Base-by-base conservation (phyloP, 2,888 invertebrate species). In the Zhengitettix transpicula region DNA sequence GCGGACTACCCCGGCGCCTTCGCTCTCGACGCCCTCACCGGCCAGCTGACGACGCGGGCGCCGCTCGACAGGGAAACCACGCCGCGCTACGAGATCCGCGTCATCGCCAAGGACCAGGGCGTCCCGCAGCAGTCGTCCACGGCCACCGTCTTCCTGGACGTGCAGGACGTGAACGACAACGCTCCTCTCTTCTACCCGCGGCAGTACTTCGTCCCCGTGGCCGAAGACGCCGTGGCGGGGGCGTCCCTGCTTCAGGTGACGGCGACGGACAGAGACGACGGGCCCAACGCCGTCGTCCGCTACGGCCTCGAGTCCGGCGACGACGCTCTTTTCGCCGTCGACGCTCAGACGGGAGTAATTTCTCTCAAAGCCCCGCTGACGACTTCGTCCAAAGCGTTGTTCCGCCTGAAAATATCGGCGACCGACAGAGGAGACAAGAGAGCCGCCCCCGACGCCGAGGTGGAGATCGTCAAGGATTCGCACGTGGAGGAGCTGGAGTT, bases 161-260 rank as follows among this genome's bases (percentile, higher is more conserved):
- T 97, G 16, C 76, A 84, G 62, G 96, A 96, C 74, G 83, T 91
- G 14, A 96, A 97, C 72, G 96, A 97, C 73, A 95, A 96, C 72
- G 81, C 82, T 67, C 96, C 96, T 0, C 81, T 84, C 68, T 95
- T 97, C 76, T 95, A 95, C 75, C 96, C 96, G 0, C 81, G 81
- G 69, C 81, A 84, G 68, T 96, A 96, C 73, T 86, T 92, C 70
- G 80, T 88, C 66, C 80, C 84, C 53, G 77, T 94, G 53, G 77
- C 81, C 44, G 87, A 88, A 67, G 83, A 86, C 69, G 74, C 81
- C 44, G 74, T 79, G 60, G 72, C 80, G 17, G 85, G 87, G 16
- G 78, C 81, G 40, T 77, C 79, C 54, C 73, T 94, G 65, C 72
- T 89, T 16, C 83, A 83, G 73, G 84, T 97, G 17, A 81, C 79